Conservation (phyloP, 2,888 invertebrate species). For the Tridacna gigas region DNA sequence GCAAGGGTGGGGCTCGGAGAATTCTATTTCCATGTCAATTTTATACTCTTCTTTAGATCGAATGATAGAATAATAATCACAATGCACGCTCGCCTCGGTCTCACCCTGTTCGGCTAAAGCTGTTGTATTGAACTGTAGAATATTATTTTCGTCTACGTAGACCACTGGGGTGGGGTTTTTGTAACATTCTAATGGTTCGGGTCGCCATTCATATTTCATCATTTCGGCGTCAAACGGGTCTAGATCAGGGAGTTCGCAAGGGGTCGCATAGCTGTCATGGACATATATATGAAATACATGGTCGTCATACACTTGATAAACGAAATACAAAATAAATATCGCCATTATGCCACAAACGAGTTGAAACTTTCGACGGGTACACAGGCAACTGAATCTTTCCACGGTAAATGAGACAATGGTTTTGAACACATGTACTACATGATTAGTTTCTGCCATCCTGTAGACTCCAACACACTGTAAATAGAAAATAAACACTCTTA, state of each 20-base stretch:
- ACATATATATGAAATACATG: not conserved
- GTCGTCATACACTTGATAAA: slow-evolving; percentile 30
- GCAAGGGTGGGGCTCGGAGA: slow-evolving; percentile 5
- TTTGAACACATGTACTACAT: not conserved
- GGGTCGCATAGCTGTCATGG: slow-evolving; percentile 6
- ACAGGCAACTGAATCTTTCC: not conserved
- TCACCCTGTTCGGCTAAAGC: slow-evolving; percentile 2
- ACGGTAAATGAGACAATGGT: not conserved
- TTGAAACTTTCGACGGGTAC: slow-evolving; percentile 3
- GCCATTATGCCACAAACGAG: not conserved
- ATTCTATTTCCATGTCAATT: slow-evolving; percentile 18
- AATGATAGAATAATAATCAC: slow-evolving; percentile 21
- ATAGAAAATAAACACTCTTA: too few species aligned
- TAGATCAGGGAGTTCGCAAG: slow-evolving; percentile 34
- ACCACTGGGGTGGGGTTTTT: slow-evolving; percentile 22
- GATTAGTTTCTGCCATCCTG: too few species aligned
- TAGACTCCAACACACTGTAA: too few species aligned
- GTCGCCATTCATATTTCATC: slow-evolving; percentile 29
- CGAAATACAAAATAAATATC: slow-evolving; percentile 9
- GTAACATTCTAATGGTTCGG: slow-evolving; percentile 35
- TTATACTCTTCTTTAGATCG: not conserved
- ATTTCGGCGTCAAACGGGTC: slow-evolving; percentile 33
- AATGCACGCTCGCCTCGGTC: slow-evolving; percentile 8
- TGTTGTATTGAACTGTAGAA: slow-evolving; percentile 39
- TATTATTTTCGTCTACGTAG: slow-evolving; percentile 40